Evolutionary conservation across 2,797 vertebrate species (phyloP).

Genomic region (Rallus crepitans): DNA sequence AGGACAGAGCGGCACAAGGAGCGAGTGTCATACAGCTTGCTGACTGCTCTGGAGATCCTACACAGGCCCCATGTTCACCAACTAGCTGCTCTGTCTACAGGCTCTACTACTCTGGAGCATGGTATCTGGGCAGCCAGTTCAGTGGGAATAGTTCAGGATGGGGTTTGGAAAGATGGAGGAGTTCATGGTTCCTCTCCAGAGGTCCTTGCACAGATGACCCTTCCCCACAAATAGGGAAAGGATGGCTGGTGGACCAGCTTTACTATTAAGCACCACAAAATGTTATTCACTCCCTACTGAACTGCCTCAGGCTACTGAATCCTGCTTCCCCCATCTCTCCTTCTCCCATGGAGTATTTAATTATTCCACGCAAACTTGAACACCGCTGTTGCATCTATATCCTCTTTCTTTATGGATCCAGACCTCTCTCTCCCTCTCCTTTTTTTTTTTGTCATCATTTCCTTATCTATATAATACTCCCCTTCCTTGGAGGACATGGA

Average conservation of each 20-base stretch:
- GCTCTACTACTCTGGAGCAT: neutral
- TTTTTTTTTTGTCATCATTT: neutral
- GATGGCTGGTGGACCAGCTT: neutral
- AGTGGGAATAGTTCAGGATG: neutral
- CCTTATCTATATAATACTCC: neutral
- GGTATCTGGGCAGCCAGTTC: neutral
- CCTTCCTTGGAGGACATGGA: neutral
- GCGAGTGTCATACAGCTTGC: neutral
- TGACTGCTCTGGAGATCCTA: neutral
- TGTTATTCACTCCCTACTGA: neutral
- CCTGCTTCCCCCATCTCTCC: neutral
- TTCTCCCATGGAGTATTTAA: neutral
- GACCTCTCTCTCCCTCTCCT: neutral
- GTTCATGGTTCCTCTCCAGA: neutral
- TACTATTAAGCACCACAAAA: neutral
- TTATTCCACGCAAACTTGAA: neutral
- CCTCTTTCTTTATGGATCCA: neutral
- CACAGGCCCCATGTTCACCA: neutral
- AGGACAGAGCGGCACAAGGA: neutral
- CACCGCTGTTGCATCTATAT: neutral
- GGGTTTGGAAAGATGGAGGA: neutral
- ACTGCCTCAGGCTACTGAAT: neutral
- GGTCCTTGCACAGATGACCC: neutral
- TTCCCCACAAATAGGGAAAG: neutral
- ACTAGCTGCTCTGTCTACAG: neutral